Percentiles rank a stretch among this genome's conserved stretches.
These are phyloP conservation scores for Phrynocephalus versicolor DNA, from an alignment of 2,113 vertebrate species.

Conservation along the genomic window DNA sequence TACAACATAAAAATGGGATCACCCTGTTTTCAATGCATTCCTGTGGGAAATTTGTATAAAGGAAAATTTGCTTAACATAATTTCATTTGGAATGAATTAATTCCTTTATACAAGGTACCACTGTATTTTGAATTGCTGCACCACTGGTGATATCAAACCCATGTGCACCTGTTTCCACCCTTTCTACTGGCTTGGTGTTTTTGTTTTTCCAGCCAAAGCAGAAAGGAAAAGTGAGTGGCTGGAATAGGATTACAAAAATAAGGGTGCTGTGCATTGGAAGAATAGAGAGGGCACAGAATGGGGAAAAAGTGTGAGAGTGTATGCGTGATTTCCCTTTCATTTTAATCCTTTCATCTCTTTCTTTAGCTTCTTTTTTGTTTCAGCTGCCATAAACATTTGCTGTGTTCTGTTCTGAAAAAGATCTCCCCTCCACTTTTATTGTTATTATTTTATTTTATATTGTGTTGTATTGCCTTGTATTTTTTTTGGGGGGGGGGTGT, in stretches of 20 bases:
- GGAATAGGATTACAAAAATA: conserved; percentile 48
- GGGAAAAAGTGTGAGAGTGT: conserved; percentile 38
- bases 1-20: too few species aligned
- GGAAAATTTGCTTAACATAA: too few species aligned
- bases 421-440: background rate
- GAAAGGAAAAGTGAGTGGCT: conserved; percentile 36
- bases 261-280: conserved; percentile 21
- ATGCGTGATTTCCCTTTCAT: conserved; percentile 27
- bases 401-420: conserved; percentile 45
- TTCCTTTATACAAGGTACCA: too few species aligned
- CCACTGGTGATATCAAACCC: conserved; percentile 46
- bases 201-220: conserved; percentile 46
- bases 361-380: conserved; percentile 58
- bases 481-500: conserved; percentile 42
- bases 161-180: conserved; percentile 42
- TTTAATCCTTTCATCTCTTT: conserved; percentile 66
- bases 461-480: too few species aligned
- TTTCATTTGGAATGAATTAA: too few species aligned
- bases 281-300: conserved; percentile 47
- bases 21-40: too few species aligned
- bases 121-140: conserved; percentile 17
- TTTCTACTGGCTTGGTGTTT: conserved; percentile 44
- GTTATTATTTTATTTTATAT: background rate
- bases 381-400: conserved; percentile 59
- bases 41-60: too few species aligned